These are phyloP conservation scores for Rhynchonycteris naso DNA, from an alignment of 2,797 vertebrate genomes.

Conservation along the genomic window DNA sequence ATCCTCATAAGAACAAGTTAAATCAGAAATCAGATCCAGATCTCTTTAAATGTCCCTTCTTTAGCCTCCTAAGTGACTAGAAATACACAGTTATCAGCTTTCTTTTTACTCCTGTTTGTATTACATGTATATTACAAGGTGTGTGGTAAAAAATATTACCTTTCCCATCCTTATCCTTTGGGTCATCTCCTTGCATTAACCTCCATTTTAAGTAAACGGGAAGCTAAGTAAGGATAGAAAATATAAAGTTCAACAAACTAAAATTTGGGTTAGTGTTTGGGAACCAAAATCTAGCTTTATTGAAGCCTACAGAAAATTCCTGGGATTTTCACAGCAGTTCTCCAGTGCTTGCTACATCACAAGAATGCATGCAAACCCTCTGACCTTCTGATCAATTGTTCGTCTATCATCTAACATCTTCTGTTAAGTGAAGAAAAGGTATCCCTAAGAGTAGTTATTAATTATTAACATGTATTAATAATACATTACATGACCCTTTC, in stretches of 20 bases:
- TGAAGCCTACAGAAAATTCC: conserved; percentile 62
- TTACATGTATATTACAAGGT: not conserved
- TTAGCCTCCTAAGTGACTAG: not conserved
- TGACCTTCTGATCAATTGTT: conserved; percentile 77
- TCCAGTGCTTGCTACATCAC: conserved; percentile 59
- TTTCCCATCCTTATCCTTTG: conserved; percentile 50
- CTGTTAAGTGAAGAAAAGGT: conserved; percentile 67
- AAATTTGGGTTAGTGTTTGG: conserved; percentile 51
- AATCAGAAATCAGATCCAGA: not conserved
- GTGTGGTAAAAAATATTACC: not conserved
- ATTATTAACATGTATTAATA: conserved; percentile 78
- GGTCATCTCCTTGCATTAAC: conserved; percentile 74
- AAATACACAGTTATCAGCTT: not conserved
- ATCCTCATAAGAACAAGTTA: not conserved
- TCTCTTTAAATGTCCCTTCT: not conserved
- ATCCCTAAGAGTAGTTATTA: conserved; percentile 74
- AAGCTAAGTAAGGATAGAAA: conserved; percentile 65
- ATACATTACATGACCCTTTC: conserved; percentile 69
- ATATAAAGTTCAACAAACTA: conserved; percentile 56
- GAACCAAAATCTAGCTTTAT: conserved; percentile 68
- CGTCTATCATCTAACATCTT: conserved; percentile 73
- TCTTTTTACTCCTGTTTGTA: not conserved
- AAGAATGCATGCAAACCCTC: conserved; percentile 41
- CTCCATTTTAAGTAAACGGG: conserved; percentile 69
- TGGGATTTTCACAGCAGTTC: not conserved